A percentile compares a stretch with the other conserved stretches of the same genome.
Conservation (phyloP, 2,888 invertebrate species). For the Agrotis clavis region DNA sequence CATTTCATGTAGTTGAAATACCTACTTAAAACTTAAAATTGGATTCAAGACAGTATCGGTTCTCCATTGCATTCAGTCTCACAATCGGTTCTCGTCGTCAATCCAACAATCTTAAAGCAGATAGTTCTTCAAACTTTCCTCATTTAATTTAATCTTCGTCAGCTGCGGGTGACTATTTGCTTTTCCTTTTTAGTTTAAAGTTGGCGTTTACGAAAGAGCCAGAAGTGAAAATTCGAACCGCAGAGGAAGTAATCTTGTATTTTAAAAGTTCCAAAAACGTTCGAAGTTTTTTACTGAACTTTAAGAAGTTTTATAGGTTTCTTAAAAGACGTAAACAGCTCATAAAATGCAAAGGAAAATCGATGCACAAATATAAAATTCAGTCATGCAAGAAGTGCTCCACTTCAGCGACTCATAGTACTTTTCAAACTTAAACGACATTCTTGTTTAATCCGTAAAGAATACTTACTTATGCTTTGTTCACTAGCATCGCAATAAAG, state of each 20-base stretch:
- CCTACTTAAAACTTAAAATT: slow-evolving; percentile 41
- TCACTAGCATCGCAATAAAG: too few species aligned
- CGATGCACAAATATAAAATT: background rate
- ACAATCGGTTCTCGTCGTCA: slow-evolving; percentile 48
- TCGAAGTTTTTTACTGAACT: background rate
- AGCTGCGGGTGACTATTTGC: slow-evolving; percentile 61
- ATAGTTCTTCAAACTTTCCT: slow-evolving; percentile 61
- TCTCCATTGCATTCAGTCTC: slow-evolving; percentile 33
- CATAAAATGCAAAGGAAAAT: background rate
- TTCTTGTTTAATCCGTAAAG: too few species aligned
- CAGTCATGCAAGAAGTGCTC: background rate
- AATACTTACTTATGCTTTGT: too few species aligned
- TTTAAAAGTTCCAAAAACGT: slow-evolving; percentile 11
- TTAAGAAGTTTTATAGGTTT: background rate
- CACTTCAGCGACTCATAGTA: background rate
- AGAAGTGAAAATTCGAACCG: slow-evolving; percentile 37
- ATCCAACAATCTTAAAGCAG: slow-evolving; percentile 50
- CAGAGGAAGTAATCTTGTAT: slow-evolving; percentile 20
- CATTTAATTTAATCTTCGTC: slow-evolving; percentile 64
- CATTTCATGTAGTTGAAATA: slow-evolving; percentile 14
- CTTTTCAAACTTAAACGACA: too few species aligned
- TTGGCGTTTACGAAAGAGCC: slow-evolving; percentile 54
- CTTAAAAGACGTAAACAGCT: background rate
- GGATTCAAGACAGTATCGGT: slow-evolving; percentile 38
- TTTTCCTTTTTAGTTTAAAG: slow-evolving; percentile 52